Evolutionary conservation across 2,888 invertebrate genomes (phyloP).

Genomic region (Disparrhopalites patrizii): DNA sequence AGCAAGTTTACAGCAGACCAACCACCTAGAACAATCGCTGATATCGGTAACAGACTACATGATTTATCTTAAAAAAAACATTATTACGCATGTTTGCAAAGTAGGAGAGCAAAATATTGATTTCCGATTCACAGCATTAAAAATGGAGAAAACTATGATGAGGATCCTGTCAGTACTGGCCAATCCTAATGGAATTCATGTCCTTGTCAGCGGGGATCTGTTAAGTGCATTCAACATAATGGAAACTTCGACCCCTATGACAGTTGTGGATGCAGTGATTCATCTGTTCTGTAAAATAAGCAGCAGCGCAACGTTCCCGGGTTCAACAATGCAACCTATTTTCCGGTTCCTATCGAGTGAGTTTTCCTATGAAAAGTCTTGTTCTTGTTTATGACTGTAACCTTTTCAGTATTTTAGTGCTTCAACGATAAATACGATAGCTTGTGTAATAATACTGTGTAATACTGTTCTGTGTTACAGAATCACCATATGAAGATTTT

Average conservation of each 20-base stretch:
- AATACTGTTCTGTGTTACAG: slow-evolving; percentile 21
- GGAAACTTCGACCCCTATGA: slow-evolving; percentile 56
- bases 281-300: slow-evolving; percentile 73
- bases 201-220: slow-evolving; percentile 45
- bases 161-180: slow-evolving; percentile 75
- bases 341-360: slow-evolving; percentile 64
- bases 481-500: slow-evolving; percentile 47
- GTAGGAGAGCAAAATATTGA: neutral
- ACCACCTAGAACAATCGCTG: slow-evolving; percentile 43
- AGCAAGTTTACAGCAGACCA: slow-evolving; percentile 33
- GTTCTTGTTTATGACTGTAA: neutral
- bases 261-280: slow-evolving; percentile 83
- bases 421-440: neutral
- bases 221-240: slow-evolving; percentile 44
- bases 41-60: slow-evolving; percentile 35
- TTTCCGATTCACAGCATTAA: slow-evolving; percentile 57
- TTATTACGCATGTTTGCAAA: neutral
- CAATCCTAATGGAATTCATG: slow-evolving; percentile 50
- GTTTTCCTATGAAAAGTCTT: slow-evolving; percentile 28
- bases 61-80: neutral
- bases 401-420: neutral
- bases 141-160: slow-evolving; percentile 76
- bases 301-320: slow-evolving; percentile 69
- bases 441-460: neutral
- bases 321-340: slow-evolving; percentile 71